Conservation (phyloP, 2,888 invertebrate genomes). For the Graphium colonna region DNA sequence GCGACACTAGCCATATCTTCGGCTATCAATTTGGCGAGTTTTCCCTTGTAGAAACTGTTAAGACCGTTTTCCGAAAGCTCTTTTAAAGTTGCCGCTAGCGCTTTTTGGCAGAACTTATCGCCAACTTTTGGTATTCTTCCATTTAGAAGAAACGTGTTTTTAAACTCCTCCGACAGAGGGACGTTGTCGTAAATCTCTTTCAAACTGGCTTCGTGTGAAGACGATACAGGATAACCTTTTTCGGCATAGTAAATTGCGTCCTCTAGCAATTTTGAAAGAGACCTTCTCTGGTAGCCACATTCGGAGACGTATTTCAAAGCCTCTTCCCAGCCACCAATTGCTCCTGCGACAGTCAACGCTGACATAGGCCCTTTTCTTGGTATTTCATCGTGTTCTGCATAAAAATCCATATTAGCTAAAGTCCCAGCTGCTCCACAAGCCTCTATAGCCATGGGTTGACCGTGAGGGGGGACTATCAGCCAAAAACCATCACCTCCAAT, state of each 20-base stretch:
- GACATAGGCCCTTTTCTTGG: constrained; percentile 57
- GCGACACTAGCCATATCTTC: constrained; percentile 54
- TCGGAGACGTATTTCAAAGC: constrained; percentile 61
- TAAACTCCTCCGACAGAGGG: constrained; percentile 38
- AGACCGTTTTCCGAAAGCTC: constrained; percentile 52
- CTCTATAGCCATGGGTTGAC: constrained; percentile 61
- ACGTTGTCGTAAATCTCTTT: constrained; percentile 19
- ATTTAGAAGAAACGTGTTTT: constrained; percentile 44
- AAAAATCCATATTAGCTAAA: constrained; percentile 53
- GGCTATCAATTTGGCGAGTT: constrained; percentile 53
- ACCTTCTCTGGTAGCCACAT: constrained; percentile 54
- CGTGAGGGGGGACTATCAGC: constrained; percentile 63
- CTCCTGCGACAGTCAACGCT: constrained; percentile 63
- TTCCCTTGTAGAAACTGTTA: constrained; percentile 59
- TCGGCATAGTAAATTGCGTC: constrained; percentile 67
- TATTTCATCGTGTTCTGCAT: constrained; percentile 42
- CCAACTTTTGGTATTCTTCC: constrained; percentile 48
- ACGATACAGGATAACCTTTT: constrained; percentile 55
- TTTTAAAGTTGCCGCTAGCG: constrained; percentile 53
- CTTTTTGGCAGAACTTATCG: constrained; percentile 51
- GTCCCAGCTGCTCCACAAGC: constrained; percentile 64
- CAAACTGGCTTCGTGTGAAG: constrained; percentile 36
- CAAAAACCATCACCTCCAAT: constrained; percentile 70
- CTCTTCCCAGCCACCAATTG: constrained; percentile 67
- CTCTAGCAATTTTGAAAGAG: constrained; percentile 47